These are phyloP conservation scores for Caerostris extrusa DNA, from an alignment of 1,140 invertebrate species.

Conservation along the genomic window DNA sequence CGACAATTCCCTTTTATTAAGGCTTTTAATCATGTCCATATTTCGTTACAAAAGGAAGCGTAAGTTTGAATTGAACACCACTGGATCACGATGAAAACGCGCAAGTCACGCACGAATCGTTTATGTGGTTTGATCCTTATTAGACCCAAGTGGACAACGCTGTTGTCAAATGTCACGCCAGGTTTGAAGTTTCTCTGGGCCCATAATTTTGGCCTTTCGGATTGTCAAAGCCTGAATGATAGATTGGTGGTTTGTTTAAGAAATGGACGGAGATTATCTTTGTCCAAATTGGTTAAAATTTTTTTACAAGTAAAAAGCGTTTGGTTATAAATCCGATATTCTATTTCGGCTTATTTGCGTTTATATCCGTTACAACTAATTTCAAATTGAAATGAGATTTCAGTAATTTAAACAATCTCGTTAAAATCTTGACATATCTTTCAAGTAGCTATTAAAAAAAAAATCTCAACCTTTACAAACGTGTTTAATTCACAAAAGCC, in stretches of 20 bases:
- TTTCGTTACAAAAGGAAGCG: constrained; percentile 27
- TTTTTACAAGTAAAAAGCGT: not conserved
- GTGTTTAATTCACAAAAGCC: too few species aligned
- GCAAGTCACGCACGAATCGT: constrained; percentile 56
- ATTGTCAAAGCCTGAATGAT: not conserved
- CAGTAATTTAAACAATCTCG: too few species aligned
- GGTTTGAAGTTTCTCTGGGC: not conserved
- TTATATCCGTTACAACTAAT: too few species aligned
- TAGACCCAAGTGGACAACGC: not conserved
- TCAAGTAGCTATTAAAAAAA: too few species aligned
- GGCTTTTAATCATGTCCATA: not conserved
- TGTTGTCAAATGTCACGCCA: constrained; percentile 26
- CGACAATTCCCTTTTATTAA: constrained; percentile 27
- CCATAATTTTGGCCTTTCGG: not conserved
- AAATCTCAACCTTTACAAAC: too few species aligned
- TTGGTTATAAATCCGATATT: too few species aligned
- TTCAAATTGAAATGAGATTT: too few species aligned
- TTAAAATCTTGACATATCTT: too few species aligned
- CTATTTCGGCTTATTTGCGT: too few species aligned
- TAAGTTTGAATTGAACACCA: not conserved
- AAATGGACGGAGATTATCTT: not conserved
- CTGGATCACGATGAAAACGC: constrained; percentile 31
- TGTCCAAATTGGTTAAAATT: too few species aligned
- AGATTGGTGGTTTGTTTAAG: not conserved
- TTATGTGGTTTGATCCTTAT: not conserved